Base-by-base conservation (phyloP, 2,113 vertebrate species). In the Aspiorhynchus laticeps region DNA sequence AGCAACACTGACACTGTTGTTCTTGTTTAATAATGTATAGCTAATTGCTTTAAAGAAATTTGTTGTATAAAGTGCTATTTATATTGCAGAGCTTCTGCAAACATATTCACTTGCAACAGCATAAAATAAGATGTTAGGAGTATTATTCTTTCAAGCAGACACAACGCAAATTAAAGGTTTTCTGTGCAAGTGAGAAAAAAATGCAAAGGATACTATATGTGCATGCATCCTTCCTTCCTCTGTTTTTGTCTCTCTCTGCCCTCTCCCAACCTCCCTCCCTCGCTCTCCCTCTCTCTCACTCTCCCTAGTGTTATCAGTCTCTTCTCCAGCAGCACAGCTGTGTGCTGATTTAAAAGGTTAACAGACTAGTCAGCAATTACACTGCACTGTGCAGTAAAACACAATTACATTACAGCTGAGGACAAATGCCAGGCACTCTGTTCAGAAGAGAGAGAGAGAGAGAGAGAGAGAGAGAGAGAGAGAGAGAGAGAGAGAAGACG, bases 341-440 rank as follows among this genome's bases (percentile, higher is more conserved):
- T 88, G 86, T 91, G 91, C 92, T 92, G 91, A 94, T 95, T 94
- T 94, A 93, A 95, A 95, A 96, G 95, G 94, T 95, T 95, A 93
- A 93, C 93, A 94, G 93, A 94, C 93, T 91, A 93, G 94, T 94
- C 94, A 94, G 95, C 94, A 93, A 95, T 95, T 95, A 95, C 93
- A 91, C 92, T 89, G 91, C 93, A 91, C 89, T 91, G 91, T 93
- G 93, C 92, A 94, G 90, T 90, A 92, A 92, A 90, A 92, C 92
- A 92, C 93, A 93, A 93, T 93, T 85, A 88, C 91, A 92, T 94
- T 93, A 93, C 90, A 90, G 90, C 92, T 90, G 90, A 89, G 90
- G 91, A 87, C 90, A 93, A 94, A 93, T 91, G 91, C 91, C 93
- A 93, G 93, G 91, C 91, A 65, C 90, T 85, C 85, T 90, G 87